Conservation (phyloP, 2,113 vertebrate species). For the Motacilla tschutschensis region DNA sequence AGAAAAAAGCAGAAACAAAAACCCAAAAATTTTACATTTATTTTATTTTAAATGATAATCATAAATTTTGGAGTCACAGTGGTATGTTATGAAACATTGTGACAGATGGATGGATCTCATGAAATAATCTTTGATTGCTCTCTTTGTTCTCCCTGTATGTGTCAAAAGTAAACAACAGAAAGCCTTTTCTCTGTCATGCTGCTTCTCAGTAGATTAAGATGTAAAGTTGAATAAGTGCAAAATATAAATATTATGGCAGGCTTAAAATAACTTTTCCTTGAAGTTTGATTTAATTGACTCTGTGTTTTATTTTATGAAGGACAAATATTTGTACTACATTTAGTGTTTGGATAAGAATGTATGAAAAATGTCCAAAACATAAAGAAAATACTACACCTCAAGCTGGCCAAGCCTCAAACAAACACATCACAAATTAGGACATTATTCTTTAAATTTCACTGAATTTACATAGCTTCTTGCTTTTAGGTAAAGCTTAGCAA, state of each 20-base stretch:
- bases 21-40: neutral
- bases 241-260: neutral
- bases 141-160: slow-evolving; percentile 41
- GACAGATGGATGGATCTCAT: slow-evolving; percentile 64
- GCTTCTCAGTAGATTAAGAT: slow-evolving; percentile 13
- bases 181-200: slow-evolving; percentile 54
- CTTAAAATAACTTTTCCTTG: neutral
- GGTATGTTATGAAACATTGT: slow-evolving; percentile 37
- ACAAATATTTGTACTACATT: neutral
- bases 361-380: neutral
- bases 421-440: neutral
- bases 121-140: slow-evolving; percentile 62
- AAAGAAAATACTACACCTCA: neutral
- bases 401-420: neutral
- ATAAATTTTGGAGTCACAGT: neutral
- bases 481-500: neutral
- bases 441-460: neutral
- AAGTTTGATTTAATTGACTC: neutral
- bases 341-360: neutral
- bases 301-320: neutral
- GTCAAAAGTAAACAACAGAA: slow-evolving; percentile 67
- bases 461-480: neutral
- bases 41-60: slow-evolving; percentile 20
- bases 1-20: neutral
- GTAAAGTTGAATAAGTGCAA: slow-evolving; percentile 29